Conservation (phyloP, 2,797 vertebrate genomes). For the Gadopsis bispinosus region DNA sequence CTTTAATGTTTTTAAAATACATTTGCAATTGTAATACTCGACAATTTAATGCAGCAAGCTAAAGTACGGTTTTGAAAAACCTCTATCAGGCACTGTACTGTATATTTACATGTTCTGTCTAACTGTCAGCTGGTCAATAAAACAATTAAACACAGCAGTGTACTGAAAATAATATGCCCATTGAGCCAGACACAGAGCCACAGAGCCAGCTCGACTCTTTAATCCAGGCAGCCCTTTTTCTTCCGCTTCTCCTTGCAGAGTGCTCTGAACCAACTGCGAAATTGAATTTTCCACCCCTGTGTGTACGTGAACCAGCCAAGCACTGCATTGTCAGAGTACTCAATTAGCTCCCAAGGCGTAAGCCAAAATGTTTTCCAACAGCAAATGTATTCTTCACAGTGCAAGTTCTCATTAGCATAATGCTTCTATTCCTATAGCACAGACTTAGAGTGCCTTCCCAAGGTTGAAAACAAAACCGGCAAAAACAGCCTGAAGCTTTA, state of each 20-base stretch:
- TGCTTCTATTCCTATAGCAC: constrained; percentile 70
- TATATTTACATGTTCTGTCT: constrained; percentile 61
- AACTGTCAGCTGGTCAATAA: constrained; percentile 76
- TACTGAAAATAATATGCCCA: constrained; percentile 76
- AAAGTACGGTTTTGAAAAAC: constrained; percentile 1
- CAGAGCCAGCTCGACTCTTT: constrained; percentile 74
- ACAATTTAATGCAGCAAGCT: not conserved
- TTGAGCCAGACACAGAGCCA: constrained; percentile 74
- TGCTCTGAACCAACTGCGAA: constrained; percentile 82
- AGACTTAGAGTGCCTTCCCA: constrained; percentile 60
- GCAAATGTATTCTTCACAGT: constrained; percentile 83
- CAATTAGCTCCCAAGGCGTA: constrained; percentile 84
- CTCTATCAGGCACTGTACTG: constrained; percentile 17
- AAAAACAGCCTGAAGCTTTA: constrained; percentile 62
- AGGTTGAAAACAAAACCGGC: constrained; percentile 66
- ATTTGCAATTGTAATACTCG: not conserved
- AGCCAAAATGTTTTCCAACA: constrained; percentile 84
- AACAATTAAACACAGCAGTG: constrained; percentile 68
- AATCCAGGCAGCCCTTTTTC: constrained; percentile 74
- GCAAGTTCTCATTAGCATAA: constrained; percentile 80
- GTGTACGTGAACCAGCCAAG: constrained; percentile 81
- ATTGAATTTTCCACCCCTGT: constrained; percentile 83
- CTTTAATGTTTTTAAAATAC: not conserved
- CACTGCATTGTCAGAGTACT: constrained; percentile 83
- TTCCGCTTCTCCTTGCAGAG: constrained; percentile 67